These are phyloP conservation scores for Nomada fucata DNA, from an alignment of 2,888 invertebrate species.

Conservation along the genomic window DNA sequence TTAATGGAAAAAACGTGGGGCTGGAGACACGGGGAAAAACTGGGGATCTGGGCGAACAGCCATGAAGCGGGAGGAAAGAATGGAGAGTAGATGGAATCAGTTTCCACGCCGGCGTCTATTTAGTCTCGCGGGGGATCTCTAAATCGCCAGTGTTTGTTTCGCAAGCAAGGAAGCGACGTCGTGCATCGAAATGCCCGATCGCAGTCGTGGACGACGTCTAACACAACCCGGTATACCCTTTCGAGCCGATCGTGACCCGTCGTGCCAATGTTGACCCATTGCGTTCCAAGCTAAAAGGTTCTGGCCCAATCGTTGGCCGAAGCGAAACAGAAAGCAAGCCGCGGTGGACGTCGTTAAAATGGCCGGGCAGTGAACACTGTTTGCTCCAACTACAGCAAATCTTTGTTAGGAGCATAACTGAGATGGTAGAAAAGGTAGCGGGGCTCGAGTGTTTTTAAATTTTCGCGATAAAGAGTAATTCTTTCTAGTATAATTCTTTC, in stretches of 20 bases:
- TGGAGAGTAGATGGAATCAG: constrained; percentile 58
- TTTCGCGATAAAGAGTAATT: constrained; percentile 30
- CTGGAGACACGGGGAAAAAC: constrained; percentile 47
- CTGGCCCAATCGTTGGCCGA: constrained; percentile 50
- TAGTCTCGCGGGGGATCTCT: constrained; percentile 67
- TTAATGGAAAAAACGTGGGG: constrained; percentile 63
- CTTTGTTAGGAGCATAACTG: not conserved
- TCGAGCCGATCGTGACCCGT: constrained; percentile 70
- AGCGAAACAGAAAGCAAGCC: constrained; percentile 42
- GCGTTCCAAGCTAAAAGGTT: constrained; percentile 64
- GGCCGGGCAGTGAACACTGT: constrained; percentile 20
- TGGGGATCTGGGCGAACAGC: constrained; percentile 46
- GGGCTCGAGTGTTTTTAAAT: constrained; percentile 16
- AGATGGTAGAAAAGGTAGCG: not conserved
- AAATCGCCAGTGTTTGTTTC: constrained; percentile 76
- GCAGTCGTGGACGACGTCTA: constrained; percentile 53
- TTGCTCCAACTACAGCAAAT: constrained; percentile 33
- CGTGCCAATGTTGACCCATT: constrained; percentile 62
- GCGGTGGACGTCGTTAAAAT: not conserved
- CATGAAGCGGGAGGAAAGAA: constrained; percentile 37
- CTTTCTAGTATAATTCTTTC: no score
- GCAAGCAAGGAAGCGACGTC: constrained; percentile 73
- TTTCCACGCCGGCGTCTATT: constrained; percentile 67
- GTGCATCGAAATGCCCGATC: constrained; percentile 74
- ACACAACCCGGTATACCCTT: constrained; percentile 57